phyloP scores from a whole-genome alignment of 2,888 invertebrate genomes.

The Meteorus cinctellus region DNA sequence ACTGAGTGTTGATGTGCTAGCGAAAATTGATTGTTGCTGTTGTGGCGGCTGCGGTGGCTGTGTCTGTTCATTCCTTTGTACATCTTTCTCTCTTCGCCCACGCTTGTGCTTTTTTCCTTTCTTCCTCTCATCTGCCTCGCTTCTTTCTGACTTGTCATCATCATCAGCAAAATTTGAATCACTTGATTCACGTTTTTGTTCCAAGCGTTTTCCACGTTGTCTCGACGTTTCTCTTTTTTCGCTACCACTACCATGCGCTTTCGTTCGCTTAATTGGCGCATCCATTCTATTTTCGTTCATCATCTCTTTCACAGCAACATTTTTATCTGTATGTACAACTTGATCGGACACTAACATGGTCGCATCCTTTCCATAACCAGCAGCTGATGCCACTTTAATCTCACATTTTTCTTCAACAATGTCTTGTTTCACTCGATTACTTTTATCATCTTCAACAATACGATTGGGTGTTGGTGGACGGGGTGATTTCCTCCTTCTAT shows the following conservation, averaged over 20 bases:
- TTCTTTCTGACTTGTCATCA: constrained; percentile 36
- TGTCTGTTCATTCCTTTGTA: constrained; percentile 17
- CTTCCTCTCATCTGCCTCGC: constrained; percentile 38
- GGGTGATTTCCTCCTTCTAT: constrained; percentile 35
- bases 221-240: constrained; percentile 28
- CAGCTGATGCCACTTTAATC: not conserved
- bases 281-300: constrained; percentile 43
- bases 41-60: constrained; percentile 30
- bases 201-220: constrained; percentile 34
- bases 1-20: constrained; percentile 51
- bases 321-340: constrained; percentile 5
- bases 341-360: not conserved
- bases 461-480: constrained; percentile 10
- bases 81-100: constrained; percentile 20
- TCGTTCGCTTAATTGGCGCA: constrained; percentile 13
- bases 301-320: constrained; percentile 9
- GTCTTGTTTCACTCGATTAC: not conserved
- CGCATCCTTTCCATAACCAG: constrained; percentile 5
- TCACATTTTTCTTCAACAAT: constrained; percentile 23
- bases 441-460: not conserved
- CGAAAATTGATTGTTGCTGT: not conserved
- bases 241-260: constrained; percentile 6
- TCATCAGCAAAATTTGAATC: constrained; percentile 41
- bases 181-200: constrained; percentile 33
- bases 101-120: constrained; percentile 26